Base-by-base conservation (phyloP, 2,797 vertebrate species). In the Percopsis omiscomaycus region DNA sequence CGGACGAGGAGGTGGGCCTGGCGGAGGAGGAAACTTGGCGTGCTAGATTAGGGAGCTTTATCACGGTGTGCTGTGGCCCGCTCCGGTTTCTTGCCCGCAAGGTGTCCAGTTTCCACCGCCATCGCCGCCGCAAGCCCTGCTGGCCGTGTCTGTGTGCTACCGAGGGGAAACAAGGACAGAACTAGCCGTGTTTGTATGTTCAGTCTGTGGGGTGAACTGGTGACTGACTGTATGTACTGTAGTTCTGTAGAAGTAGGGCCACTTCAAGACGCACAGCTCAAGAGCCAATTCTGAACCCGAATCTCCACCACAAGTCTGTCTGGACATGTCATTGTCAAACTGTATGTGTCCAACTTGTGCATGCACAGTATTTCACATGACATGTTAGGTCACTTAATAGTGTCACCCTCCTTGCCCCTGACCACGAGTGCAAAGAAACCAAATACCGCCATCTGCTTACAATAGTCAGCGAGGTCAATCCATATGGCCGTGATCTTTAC, bases 31-130 rank as follows among this genome's bases (percentile, higher is more conserved):
- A 97, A 96, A 95, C 93, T 96, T 98, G 95, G 95, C 94, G 88
- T 92, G 89, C 37, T 82, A 92, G 94, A 95, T 95, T 96, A 90
- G 94, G 95, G 96, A 97, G 96, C 97, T 97, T 96, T 98, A 98
- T 97, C 96, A 90, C 92, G 92, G 97, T 96, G 92, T 96, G 95
- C 92, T 92, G 95, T 97, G 96, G 96, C 96, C 95, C 95, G 95
- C 95, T 98, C 96, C 91, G 90, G 91, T 98, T 98, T 95, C 96
- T 93, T 83, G 89, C 93, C 22, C 91, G 77, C 86, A 85, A 92
- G 91, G 92, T 94, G 93, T 98, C 89, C 30, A 86, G 87, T 98
- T 95, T 92, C 93, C 85, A 61, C 86, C 92, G 88, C 89, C 92
- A 88, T 90, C 89, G 89, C 92, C 90, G 73, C 72, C 83, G 75